These are phyloP conservation scores for Galerucella calmariensis DNA, from an alignment of 2,888 invertebrate species.

Conservation along the genomic window DNA sequence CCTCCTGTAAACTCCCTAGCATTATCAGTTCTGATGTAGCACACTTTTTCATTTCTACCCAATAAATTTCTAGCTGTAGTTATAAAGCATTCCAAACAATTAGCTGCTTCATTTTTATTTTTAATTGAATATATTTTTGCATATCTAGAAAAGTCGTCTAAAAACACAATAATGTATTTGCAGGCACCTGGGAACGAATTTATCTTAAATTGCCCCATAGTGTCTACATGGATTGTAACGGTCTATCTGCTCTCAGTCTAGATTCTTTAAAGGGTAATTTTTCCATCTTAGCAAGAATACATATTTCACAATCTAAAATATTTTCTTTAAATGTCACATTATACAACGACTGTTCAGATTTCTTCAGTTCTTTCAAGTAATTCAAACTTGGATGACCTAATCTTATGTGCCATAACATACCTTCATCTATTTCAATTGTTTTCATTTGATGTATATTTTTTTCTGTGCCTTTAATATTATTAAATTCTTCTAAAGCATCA, in stretches of 20 bases:
- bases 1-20: no score
- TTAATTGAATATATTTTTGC: conserved; percentile 32
- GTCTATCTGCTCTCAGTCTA: conserved; percentile 37
- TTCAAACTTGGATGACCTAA: conserved; percentile 42
- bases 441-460: no score
- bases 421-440: no score
- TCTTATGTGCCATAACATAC: conserved; percentile 47
- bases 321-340: conserved; percentile 43
- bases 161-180: conserved; percentile 43
- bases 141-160: conserved; percentile 49
- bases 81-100: conserved; percentile 45
- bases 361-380: conserved; percentile 47
- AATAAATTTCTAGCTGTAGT: conserved; percentile 46
- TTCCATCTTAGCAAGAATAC: conserved; percentile 44
- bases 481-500: conserved; percentile 18
- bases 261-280: conserved; percentile 43
- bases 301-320: conserved; percentile 45
- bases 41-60: conserved; percentile 42
- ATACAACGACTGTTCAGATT: conserved; percentile 40
- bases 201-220: conserved; percentile 44
- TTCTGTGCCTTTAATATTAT: background rate
- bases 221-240: conserved; percentile 46
- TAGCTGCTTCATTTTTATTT: conserved; percentile 43
- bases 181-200: conserved; percentile 41
- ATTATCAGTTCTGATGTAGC: no score